phyloP scores from a whole-genome alignment of 2,797 vertebrate species.

The Mareca strepera region DNA sequence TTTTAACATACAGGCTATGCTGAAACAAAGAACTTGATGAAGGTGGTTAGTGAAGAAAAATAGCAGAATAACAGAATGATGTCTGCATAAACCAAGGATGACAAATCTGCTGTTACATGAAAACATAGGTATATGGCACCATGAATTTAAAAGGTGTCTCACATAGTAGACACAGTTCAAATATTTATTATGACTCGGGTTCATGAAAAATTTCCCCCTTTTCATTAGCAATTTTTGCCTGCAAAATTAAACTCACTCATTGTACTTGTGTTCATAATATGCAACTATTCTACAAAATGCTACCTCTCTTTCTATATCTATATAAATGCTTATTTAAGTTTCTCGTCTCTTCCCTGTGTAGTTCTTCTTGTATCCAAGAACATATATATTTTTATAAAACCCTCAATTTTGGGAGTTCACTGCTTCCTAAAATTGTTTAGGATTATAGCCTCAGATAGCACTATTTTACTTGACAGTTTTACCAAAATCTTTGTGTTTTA shows the following conservation, averaged over 20 bases:
- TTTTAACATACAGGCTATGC: conserved; percentile 14
- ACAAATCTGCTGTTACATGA: conserved; percentile 5
- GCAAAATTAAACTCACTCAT: background rate
- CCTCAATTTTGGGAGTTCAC: background rate
- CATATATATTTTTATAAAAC: background rate
- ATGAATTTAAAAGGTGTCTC: background rate
- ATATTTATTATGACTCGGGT: background rate
- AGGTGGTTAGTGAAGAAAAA: background rate
- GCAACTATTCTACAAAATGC: background rate
- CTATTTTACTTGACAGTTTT: background rate
- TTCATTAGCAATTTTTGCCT: background rate
- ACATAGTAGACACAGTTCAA: background rate
- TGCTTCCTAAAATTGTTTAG: background rate
- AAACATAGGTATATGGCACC: background rate
- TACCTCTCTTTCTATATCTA: background rate
- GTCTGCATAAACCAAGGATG: conserved; percentile 10
- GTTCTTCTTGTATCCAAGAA: background rate
- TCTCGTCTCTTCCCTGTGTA: background rate
- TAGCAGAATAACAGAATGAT: background rate
- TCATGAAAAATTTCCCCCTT: background rate
- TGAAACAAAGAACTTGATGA: conserved; percentile 23
- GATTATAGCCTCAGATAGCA: background rate
- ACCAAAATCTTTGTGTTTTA: background rate
- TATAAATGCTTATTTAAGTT: background rate
- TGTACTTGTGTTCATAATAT: background rate